These are phyloP conservation scores for Ptychodera flava DNA, from an alignment of 35 echinoderm and acorn worm genomes.

Conservation along the genomic window DNA sequence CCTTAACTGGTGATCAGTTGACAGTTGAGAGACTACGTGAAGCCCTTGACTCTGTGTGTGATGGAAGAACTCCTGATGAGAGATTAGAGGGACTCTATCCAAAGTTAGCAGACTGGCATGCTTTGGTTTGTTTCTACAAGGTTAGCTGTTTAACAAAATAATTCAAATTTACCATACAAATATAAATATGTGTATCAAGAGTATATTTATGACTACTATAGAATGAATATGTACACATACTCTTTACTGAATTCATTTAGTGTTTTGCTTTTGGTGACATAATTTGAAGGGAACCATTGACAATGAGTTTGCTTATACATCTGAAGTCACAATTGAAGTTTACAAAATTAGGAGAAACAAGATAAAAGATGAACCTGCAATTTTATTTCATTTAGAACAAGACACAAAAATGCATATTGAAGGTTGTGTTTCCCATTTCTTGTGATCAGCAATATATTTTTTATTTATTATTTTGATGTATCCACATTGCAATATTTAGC, in stretches of 20 bases:
- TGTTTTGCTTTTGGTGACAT: background rate
- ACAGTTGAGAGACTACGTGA: slow-evolving; percentile 5
- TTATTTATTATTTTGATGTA: background rate
- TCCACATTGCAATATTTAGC: background rate
- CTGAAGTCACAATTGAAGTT: background rate
- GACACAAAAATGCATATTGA: too few relatives aligned
- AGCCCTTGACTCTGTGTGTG: background rate
- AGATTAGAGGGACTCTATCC: slow-evolving; percentile 13
- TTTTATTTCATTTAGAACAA: too few relatives aligned
- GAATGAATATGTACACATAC: background rate
- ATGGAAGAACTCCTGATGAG: slow-evolving; percentile 3
- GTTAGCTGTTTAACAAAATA: background rate
- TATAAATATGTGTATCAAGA: background rate
- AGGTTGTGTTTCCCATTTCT: too few relatives aligned
- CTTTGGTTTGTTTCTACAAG: background rate
- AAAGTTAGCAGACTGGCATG: slow-evolving; percentile 24
- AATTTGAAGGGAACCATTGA: too few relatives aligned
- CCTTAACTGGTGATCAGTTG: slow-evolving; percentile 14
- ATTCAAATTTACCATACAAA: background rate
- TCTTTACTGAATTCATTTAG: background rate
- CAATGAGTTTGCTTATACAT: too few relatives aligned
- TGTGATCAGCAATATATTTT: background rate
- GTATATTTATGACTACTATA: background rate
- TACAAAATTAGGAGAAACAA: too few relatives aligned
- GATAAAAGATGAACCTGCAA: too few relatives aligned